Base-by-base conservation (phyloP, 2,797 vertebrate genomes). In the Ambastaia sidthimunki region DNA sequence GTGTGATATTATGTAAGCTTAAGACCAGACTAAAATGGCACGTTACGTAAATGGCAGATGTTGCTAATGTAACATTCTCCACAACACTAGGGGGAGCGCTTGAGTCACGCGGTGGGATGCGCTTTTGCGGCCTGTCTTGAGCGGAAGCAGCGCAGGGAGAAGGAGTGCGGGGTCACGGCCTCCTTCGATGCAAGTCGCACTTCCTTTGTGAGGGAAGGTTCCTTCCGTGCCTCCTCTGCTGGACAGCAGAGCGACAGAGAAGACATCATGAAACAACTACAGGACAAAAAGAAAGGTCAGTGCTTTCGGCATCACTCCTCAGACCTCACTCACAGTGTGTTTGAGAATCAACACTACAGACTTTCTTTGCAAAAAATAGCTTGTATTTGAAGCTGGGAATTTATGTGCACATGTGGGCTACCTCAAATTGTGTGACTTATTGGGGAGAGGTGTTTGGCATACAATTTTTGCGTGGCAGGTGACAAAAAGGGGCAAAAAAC, bases 71-170 rank as follows among this genome's bases (percentile, higher is more conserved):
- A 21, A 23, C 11, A 48, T 59, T 71, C 12, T 44, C 16, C 44
- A 15, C 21, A 50, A 25, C 66, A 19, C 41, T 21, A 98, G 96
- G 96, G 96, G 0, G 96, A 98, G 87, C 90, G 96, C 10, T 91
- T 98, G 91, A 97, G 96, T 88, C 96, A 98, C 0, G 96, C 96
- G 0, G 96, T 98, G 1, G 96, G 96, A 84, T 98, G 96, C 28
- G 96, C 96, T 31, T 98, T 98, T 0, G 96, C 96, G 0, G 96
- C 96, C 77, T 98, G 96, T 84, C 92, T 98, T 87, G 96, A 97
- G 88, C 92, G 96, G 74, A 98, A 98, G 82, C 96, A 97, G 90
- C 93, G 94, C 4, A 82, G 96, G 21, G 96, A 98, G 89, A 97
- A 98, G 86, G 96, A 98, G 87, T 97, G 96, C 0, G 96, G 96